phyloP scores from a whole-genome alignment of 2,888 invertebrate species.

The Eudasyphora cyanicolor region DNA sequence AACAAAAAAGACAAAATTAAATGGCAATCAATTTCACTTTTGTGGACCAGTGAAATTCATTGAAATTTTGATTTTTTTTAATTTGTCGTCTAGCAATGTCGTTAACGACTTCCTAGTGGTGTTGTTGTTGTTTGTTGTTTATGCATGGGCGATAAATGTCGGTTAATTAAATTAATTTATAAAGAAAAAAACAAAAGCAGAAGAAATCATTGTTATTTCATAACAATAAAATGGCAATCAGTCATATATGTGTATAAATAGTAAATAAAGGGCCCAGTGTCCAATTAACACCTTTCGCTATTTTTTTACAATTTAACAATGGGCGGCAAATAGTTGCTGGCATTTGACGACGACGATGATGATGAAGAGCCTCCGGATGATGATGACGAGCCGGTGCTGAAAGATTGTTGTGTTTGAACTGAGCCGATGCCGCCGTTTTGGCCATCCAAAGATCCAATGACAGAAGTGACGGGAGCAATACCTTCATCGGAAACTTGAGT shows the following conservation, averaged over 20 bases:
- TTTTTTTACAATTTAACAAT: conserved; percentile 67
- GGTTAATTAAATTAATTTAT: conserved; percentile 54
- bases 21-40: conserved; percentile 47
- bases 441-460: conserved; percentile 75
- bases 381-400: neutral
- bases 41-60: conserved; percentile 39
- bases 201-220: conserved; percentile 27
- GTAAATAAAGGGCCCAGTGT: conserved; percentile 2
- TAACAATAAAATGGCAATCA: conserved; percentile 65
- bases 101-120: too few relatives aligned
- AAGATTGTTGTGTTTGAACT: neutral
- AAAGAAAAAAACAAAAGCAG: neutral
- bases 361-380: conserved; percentile 4
- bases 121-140: neutral
- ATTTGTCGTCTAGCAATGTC: too few relatives aligned
- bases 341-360: conserved; percentile 10
- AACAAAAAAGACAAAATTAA: conserved; percentile 31
- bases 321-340: conserved; percentile 71
- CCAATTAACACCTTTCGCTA: conserved; percentile 43
- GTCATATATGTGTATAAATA: conserved; percentile 64
- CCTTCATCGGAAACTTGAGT: conserved; percentile 78
- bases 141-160: conserved; percentile 8
- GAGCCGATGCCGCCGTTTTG: conserved; percentile 43
- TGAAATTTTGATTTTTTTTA: neutral
- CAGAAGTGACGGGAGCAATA: conserved; percentile 77